Conservation (phyloP, 2,888 invertebrate species). For the Philereme vetulata region DNA sequence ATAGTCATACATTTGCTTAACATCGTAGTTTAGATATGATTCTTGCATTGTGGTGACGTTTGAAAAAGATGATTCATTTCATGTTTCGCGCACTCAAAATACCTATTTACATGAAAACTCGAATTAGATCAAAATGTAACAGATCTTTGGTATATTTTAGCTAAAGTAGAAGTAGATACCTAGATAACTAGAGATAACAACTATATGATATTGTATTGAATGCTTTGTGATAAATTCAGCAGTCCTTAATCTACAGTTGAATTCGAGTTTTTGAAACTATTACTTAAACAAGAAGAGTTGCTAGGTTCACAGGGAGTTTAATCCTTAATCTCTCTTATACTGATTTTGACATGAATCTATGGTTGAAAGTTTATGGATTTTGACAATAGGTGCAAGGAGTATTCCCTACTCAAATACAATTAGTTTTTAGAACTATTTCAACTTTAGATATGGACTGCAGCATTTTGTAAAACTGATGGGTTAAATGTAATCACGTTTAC, state of each 20-base stretch:
- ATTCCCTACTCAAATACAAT: no score
- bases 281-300: no score
- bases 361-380: no score
- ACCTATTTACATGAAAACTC: constrained; percentile 42
- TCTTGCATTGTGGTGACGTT: background rate
- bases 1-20: background rate
- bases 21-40: no score
- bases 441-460: constrained; percentile 6
- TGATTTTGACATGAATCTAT: no score
- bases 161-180: constrained; percentile 10
- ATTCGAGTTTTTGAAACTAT: no score
- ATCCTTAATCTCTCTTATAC: no score
- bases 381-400: no score
- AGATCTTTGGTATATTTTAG: constrained; percentile 42
- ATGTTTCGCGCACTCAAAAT: constrained; percentile 32
- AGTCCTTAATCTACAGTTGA: no score
- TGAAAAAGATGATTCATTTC: constrained; percentile 18
- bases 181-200: constrained; percentile 14
- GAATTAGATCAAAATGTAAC: constrained; percentile 24
- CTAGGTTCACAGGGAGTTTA: no score
- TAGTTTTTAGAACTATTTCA: background rate
- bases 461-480: background rate
- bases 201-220: constrained; percentile 20
- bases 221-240: background rate
- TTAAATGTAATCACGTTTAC: constrained; percentile 70